Evolutionary conservation across 2,888 invertebrate species (phyloP), one percentile per base, ranked within the genome.

Genomic region (Sinotaia quadrata): DNA sequence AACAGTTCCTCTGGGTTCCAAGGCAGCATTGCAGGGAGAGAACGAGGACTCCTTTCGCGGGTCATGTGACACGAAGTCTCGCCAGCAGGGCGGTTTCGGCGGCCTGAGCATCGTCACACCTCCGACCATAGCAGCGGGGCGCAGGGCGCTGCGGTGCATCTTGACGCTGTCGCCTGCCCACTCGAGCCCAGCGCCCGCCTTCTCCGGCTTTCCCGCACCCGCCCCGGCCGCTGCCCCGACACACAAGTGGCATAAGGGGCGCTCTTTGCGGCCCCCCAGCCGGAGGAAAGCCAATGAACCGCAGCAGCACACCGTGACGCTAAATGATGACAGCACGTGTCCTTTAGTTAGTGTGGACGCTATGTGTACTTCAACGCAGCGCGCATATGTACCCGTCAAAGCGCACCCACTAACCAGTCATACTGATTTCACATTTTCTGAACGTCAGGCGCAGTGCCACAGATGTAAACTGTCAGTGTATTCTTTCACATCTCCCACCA

Each of bases 51-150:
- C 52, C 31, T 44, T 65, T 31, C 65, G 65, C n/a, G 65, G 27
- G 31, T 56, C 65, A 41, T 59, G 69, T 10, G 67, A 67, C 51
- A 83, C 78, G 37, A 84, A 81, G 71, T 84, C 84, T 21, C 81
- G 72, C 84, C 84, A 84, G 72, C 83, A 84, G 24, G 84, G 84
- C 29, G 84, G 82, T 67, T 81, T 82, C 7, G 84, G 84, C 10
- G 84, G 84, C 63, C 80, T 77, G 27, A 72, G 62, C 52, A 67
- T 52, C 54, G 69, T 57, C 44, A 69, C 62, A 0, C 60, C 66
- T 10, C 66, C 70, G 8, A 41, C 68, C 65, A 65, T 56, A 24
- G 37, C 2, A 36, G 57, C 37, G 4, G 59, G 1, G 49, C 52
- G 47, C 37, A 59, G n/a, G 31, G 51, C 34, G 51, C 51, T 37